Conservation (phyloP, 2,797 vertebrate genomes). For the Anas bahamensis region DNA sequence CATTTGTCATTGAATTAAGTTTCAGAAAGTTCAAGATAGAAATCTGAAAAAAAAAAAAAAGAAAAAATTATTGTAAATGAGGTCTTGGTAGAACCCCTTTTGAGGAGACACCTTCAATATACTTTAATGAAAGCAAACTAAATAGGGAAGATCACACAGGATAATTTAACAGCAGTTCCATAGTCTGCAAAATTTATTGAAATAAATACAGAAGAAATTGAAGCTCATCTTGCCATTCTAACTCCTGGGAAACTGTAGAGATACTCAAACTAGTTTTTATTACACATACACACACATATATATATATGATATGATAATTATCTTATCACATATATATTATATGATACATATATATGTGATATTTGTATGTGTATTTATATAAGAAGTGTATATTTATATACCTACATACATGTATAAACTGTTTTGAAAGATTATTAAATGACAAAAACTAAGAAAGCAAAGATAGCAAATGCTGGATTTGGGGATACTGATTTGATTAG, state of each 20-base stretch:
- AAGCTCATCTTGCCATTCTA: background rate
- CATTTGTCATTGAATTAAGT: conserved; percentile 17
- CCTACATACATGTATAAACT: background rate
- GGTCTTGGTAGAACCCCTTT: background rate
- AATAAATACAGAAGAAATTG: background rate
- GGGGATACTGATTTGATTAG: background rate
- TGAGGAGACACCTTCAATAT: background rate
- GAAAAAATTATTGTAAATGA: background rate
- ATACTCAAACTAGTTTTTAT: background rate
- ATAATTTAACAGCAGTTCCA: background rate
- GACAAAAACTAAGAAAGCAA: background rate
- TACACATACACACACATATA: background rate
- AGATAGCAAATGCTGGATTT: background rate
- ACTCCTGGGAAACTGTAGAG: background rate
- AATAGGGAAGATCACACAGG: background rate
- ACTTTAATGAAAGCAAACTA: background rate
- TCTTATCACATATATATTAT: too few relatives aligned
- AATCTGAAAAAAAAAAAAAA: background rate
- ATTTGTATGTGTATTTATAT: too few relatives aligned
- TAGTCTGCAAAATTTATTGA: background rate
- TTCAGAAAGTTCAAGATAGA: background rate
- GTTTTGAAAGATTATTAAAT: background rate
- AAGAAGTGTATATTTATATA: too few relatives aligned
- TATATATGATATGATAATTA: too few relatives aligned
- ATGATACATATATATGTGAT: too few relatives aligned